A percentile compares a stretch with the other conserved stretches of the same genome.
Evolutionary conservation across 2,888 invertebrate species (phyloP).

Genomic region (Erebia aethiops): DNA sequence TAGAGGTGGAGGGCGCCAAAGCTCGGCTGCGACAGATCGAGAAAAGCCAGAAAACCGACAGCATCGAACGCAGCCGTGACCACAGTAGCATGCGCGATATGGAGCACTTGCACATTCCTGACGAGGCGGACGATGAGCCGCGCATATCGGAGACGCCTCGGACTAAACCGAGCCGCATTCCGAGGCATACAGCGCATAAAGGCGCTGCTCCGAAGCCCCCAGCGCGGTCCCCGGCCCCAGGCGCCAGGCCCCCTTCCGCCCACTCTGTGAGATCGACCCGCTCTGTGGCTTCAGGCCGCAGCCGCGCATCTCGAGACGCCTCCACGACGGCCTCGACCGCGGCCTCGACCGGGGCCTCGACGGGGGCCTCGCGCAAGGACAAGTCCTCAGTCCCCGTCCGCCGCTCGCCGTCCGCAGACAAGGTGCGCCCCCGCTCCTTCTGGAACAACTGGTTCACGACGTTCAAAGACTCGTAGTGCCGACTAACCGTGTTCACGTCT

Average conservation of each 20-base stretch:
- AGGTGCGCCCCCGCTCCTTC: slow-evolving; percentile 89
- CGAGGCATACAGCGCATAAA: slow-evolving; percentile 47
- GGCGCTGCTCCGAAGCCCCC: slow-evolving; percentile 71
- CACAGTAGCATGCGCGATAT: slow-evolving; percentile 71
- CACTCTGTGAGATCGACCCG: slow-evolving; percentile 57
- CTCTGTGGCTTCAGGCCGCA: slow-evolving; percentile 60
- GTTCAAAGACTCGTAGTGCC: slow-evolving; percentile 69
- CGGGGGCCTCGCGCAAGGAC: slow-evolving; percentile 62
- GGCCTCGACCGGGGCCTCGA: slow-evolving; percentile 46
- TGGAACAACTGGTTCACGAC: slow-evolving; percentile 82
- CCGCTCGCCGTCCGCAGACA: slow-evolving; percentile 74
- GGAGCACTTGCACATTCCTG: slow-evolving; percentile 71
- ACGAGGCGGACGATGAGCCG: slow-evolving; percentile 66
- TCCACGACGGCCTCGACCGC: slow-evolving; percentile 51
- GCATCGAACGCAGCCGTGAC: slow-evolving; percentile 38
- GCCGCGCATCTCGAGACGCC: slow-evolving; percentile 62
- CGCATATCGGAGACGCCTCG: slow-evolving; percentile 84
- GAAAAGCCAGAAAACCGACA: slow-evolving; percentile 59
- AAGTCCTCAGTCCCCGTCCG: slow-evolving; percentile 59
- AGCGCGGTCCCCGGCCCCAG: slow-evolving; percentile 47
- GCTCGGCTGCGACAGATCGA: slow-evolving; percentile 90
- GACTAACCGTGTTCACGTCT: slow-evolving; percentile 33
- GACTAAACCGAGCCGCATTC: slow-evolving; percentile 79
- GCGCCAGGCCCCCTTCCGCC: slow-evolving; percentile 59
- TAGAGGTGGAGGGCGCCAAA: slow-evolving; percentile 91